Percentiles rank a stretch among this genome's conserved stretches.
These are phyloP conservation scores for Tiphia femorata DNA, from an alignment of 2,888 invertebrate genomes.

Conservation along the genomic window DNA sequence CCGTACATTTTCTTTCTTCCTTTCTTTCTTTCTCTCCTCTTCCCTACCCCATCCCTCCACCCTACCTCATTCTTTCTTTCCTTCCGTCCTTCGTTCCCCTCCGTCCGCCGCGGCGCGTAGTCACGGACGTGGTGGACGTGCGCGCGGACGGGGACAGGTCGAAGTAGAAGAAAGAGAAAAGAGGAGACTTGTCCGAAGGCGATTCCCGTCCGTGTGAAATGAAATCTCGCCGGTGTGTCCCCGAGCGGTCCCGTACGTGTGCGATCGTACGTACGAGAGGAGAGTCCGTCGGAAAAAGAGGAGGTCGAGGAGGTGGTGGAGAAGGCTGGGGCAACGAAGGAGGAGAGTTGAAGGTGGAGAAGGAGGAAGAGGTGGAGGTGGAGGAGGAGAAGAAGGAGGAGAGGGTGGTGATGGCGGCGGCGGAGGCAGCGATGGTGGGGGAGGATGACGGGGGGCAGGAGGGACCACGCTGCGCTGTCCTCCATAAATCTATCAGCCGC, in stretches of 20 bases:
- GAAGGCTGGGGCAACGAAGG: conserved; percentile 22
- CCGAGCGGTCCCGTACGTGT: conserved; percentile 11
- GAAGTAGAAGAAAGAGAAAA: conserved; percentile 10
- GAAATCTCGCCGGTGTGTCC: conserved; percentile 17
- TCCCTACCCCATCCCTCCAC: conserved; percentile 1
- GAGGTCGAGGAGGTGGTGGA: conserved; percentile 10
- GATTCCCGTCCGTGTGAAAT: conserved; percentile 19
- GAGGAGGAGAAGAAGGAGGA: conserved; percentile 32
- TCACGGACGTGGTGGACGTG: conserved; percentile 4
- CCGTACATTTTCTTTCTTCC: conserved; percentile 12
- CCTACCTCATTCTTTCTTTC: too few relatives aligned
- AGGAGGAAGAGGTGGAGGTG: conserved; percentile 39
- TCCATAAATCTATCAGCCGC: conserved; percentile 69
- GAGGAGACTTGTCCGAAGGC: conserved; percentile 4
- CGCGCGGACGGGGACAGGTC: conserved; percentile 10
- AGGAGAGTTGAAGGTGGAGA: conserved; percentile 18
- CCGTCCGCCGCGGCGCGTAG: background rate
- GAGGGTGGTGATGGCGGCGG: conserved; percentile 28
- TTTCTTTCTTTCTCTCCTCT: conserved; percentile 15
- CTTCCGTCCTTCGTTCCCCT: background rate
- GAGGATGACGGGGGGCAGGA: conserved; percentile 43
- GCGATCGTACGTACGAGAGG: conserved; percentile 18
- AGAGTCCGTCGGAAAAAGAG: conserved; percentile 20
- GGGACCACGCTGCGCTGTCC: conserved; percentile 68
- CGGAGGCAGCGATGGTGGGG: conserved; percentile 21